Evolutionary conservation across 2,797 vertebrate genomes (phyloP).

Genomic region (Cuniculus paca): DNA sequence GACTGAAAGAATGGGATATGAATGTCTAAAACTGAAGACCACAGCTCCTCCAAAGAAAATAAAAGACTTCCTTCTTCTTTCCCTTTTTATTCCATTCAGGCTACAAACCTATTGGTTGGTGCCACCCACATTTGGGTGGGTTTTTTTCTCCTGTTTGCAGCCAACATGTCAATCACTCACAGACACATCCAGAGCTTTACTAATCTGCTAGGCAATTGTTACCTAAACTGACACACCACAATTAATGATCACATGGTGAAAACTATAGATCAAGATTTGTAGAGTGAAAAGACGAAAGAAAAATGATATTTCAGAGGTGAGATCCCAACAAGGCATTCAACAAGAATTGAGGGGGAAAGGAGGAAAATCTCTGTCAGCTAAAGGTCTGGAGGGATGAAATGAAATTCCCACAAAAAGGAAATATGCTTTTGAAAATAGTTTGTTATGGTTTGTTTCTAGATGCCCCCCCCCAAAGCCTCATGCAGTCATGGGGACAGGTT

Average conservation of each 20-base stretch:
- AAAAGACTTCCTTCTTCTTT: background rate
- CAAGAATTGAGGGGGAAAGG: background rate
- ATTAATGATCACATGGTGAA: background rate
- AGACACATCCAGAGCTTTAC: background rate
- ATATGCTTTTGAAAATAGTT: slow-evolving; percentile 5
- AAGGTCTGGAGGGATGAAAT: background rate
- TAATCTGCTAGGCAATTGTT: background rate
- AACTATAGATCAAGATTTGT: background rate
- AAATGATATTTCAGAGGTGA: background rate
- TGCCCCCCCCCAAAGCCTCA: background rate
- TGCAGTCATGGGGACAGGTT: background rate
- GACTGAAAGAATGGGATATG: background rate
- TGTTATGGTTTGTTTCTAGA: background rate
- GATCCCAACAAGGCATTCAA: background rate
- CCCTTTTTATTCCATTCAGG: background rate
- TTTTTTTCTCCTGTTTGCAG: background rate
- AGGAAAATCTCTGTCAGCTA: background rate
- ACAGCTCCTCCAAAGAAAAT: background rate
- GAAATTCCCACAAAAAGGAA: background rate
- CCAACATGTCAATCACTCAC: background rate
- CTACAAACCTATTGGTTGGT: background rate
- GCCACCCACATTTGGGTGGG: background rate
- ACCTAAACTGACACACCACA: background rate
- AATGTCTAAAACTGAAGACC: background rate
- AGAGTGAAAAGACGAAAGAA: background rate